Percentiles rank a stretch among this genome's conserved stretches.
Evolutionary conservation across 2,797 vertebrate genomes (phyloP).

Genomic region (Clarias fuscus): DNA sequence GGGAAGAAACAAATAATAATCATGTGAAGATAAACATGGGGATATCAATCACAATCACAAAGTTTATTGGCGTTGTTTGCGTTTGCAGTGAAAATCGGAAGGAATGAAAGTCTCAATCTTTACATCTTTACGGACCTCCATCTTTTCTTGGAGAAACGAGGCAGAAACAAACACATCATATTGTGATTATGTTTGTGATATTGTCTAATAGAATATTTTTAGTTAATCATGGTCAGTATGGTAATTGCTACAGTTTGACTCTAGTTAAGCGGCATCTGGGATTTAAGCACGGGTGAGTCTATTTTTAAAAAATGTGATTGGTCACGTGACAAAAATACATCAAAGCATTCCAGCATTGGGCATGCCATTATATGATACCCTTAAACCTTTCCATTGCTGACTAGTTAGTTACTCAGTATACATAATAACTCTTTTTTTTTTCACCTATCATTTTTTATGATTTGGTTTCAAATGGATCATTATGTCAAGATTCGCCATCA

Average conservation of each 20-base stretch:
- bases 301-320: not conserved
- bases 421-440: not conserved
- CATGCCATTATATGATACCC: conserved; percentile 4
- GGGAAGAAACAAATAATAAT: conserved; percentile 65
- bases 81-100: conserved; percentile 63
- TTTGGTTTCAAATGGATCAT: not conserved
- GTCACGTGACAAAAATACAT: conserved; percentile 26
- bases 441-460: not conserved
- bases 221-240: not conserved
- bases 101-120: conserved; percentile 49
- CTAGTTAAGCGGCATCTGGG: not conserved
- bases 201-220: no score
- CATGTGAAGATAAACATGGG: conserved; percentile 60
- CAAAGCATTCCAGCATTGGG: conserved; percentile 19
- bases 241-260: not conserved
- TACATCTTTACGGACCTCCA: conserved; percentile 40
- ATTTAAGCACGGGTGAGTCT: conserved; percentile 3
- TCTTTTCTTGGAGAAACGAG: conserved; percentile 31
- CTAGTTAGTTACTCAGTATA: conserved; percentile 5
- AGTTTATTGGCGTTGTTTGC: conserved; percentile 68
- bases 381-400: not conserved
- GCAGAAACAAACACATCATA: conserved; percentile 6
- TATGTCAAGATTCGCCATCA: not conserved
- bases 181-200: no score
- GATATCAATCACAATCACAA: conserved; percentile 59